Evolutionary conservation across 2,113 vertebrate genomes (phyloP).

Genomic region (Callithrix jacchus): DNA sequence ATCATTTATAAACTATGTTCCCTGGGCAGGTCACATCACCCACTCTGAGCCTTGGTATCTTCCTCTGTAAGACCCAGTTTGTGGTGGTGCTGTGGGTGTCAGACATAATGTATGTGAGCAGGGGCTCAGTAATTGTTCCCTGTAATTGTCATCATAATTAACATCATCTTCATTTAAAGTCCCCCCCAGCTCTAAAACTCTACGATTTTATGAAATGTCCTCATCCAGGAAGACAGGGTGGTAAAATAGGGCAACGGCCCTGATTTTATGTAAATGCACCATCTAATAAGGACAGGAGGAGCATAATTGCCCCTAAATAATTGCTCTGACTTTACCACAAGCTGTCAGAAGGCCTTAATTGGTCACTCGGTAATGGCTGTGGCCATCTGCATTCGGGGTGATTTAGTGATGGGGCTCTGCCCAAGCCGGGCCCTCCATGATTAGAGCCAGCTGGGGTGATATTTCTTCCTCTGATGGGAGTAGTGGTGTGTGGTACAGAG

Average conservation of each 20-base stretch:
- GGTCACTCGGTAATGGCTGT: constrained; percentile 37
- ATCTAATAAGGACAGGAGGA: constrained; percentile 40
- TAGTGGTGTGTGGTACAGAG: background rate
- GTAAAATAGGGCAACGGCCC: constrained; percentile 10
- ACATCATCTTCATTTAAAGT: background rate
- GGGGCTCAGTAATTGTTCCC: background rate
- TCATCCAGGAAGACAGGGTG: background rate
- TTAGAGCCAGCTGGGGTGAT: background rate
- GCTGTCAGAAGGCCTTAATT: constrained; percentile 58
- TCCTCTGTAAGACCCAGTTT: background rate
- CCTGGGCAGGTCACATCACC: background rate
- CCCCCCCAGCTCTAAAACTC: constrained; percentile 10
- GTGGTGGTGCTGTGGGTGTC: background rate
- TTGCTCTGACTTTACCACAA: constrained; percentile 39
- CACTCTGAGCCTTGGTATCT: background rate
- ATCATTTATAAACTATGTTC: background rate
- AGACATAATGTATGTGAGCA: background rate
- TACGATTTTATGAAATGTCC: background rate
- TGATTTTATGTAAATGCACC: constrained; percentile 34
- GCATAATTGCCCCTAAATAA: constrained; percentile 58
- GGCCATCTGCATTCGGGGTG: background rate
- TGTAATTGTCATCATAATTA: background rate
- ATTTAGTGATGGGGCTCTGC: background rate
- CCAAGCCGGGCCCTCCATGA: background rate
- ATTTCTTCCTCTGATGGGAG: constrained; percentile 43